These are phyloP conservation scores for Eulithis testata DNA, from an alignment of 2,888 invertebrate species.

Conservation along the genomic window DNA sequence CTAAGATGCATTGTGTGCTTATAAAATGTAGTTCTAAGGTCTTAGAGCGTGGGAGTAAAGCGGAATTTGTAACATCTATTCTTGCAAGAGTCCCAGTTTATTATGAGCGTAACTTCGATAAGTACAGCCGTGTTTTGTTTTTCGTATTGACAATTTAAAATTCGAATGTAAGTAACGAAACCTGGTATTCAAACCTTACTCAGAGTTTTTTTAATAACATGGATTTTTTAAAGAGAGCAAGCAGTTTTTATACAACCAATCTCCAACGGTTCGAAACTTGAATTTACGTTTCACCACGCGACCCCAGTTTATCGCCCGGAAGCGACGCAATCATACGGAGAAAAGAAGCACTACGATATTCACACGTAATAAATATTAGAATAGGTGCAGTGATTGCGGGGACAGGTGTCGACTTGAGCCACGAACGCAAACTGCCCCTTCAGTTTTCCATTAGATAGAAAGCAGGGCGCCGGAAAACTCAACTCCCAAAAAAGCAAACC, in stretches of 20 bases:
- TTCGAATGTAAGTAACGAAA: no score
- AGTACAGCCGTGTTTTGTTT: background rate
- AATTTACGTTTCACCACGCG: conserved; percentile 19
- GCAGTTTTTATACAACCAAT: background rate
- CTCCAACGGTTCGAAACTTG: conserved; percentile 19
- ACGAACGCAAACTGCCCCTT: conserved; percentile 52
- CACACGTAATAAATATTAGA: conserved; percentile 83
- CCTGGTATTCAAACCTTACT: no score
- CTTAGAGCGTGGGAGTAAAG: conserved; percentile 7
- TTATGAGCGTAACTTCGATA: no score
- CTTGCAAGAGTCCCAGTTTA: background rate
- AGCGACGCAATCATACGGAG: conserved; percentile 64
- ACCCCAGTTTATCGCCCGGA: conserved; percentile 35
- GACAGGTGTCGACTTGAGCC: conserved; percentile 68
- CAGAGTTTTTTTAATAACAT: background rate
- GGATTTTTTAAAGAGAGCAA: background rate
- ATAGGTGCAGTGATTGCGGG: conserved; percentile 80
- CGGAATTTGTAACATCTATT: background rate
- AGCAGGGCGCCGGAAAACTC: conserved; percentile 28
- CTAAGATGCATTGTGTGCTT: conserved; percentile 54
- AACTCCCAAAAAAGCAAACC: background rate
- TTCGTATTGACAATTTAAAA: background rate
- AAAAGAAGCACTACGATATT: conserved; percentile 77
- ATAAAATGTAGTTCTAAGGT: conserved; percentile 27
- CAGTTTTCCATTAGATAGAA: conserved; percentile 2